Base-by-base conservation (phyloP, 2,888 invertebrate species). In the Dascillus cervinus region DNA sequence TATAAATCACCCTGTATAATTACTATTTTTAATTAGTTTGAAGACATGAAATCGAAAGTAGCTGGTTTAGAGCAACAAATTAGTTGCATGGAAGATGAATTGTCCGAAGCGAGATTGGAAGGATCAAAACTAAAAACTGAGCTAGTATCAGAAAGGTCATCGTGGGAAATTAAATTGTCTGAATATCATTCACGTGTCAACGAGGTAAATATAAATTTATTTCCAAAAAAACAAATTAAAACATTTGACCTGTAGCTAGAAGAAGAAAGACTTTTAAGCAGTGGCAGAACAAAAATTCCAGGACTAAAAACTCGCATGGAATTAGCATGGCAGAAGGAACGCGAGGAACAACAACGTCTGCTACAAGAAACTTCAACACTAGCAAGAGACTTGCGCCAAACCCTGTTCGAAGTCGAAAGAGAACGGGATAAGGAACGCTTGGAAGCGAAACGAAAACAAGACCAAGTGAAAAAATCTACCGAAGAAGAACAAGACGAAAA, bases 401-500 rank as follows among this genome's bases (percentile, higher is more conserved):
- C 90, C 0, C 70, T 90, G 15, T 87, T 86, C 53, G 89, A 88
- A 72, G 83, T 90, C 46, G 91, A 91, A 66, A 73, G 89, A 37
- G 90, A 90, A 67, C 73, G 89, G 43, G 90, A 91, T 54, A 87
- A 89, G 55, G 92, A 92, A 57, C 75, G 86, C 29, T 66, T 89
- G 41, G 92, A 91, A 56, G 80, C 82, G 44, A 89, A 88, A 66
- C 74, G 90, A 46, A 80, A 87, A 55, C 72, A 83, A 49, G 89
- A 91, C 30, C 89, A 89, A 53, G 65, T 87, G 38, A 88, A 90
- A 65, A 79, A 82, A 52, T 74, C 83, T 1, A 79, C 81, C 3
- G 91, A 91, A 52, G 88, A 90, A 60, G 91, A 92, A 58, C 85
- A 88, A 49, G 85, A 88, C 46, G 90, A 91, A 57, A 86, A 83